Base-by-base conservation (phyloP, 2,888 invertebrate species). In the Pristionchus mayeri region DNA sequence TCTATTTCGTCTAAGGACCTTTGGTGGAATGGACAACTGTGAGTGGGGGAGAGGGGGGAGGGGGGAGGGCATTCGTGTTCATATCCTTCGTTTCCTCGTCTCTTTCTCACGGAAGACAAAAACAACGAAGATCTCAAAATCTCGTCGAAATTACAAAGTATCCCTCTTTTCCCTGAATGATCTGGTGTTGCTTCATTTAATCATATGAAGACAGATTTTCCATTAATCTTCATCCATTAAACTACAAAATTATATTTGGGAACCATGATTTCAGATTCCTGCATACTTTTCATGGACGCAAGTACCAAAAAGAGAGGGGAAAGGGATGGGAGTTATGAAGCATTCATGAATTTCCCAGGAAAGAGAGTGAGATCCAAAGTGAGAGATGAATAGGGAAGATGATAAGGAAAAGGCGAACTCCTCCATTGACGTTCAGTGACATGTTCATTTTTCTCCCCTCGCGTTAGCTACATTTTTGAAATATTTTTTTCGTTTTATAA, bases 261-360 rank as follows among this genome's bases (percentile, higher is more conserved):
- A 13, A 63, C 34, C 63, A 34, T 63, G 18, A 34, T 63, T 34
- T 63, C 34, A 21, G 63, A 63, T 63, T 63, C 63, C 34, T 63
- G 63, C 63, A 63, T 63, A 63, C 34, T 63, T 63, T 63, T 63
- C 40, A 71, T 71, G 9, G n/a, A n/a, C 71, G 71, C 16, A 18
- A 34, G 67, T 37, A 67, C 37, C 67, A 44, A 71, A 71, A 44
- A 63, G 40, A 21, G 54, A 54, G 44, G 4, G 40, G 40, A 40
- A 63, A 71, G 71, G 24, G 71, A 71, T 63, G 71, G 40, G 24
- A 71, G 71, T 71, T 71, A 71, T 71, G 71, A 71, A 71, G 71
- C 11, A 71, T 71, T 71, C 44, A 71, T 71, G 40, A 21, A 1
- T 34, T 63, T 63, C n/a, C 71, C 40, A 71, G 37, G 71, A 71